Evolutionary conservation across 2,797 vertebrate species (phyloP).

Genomic region (Mallotus villosus): DNA sequence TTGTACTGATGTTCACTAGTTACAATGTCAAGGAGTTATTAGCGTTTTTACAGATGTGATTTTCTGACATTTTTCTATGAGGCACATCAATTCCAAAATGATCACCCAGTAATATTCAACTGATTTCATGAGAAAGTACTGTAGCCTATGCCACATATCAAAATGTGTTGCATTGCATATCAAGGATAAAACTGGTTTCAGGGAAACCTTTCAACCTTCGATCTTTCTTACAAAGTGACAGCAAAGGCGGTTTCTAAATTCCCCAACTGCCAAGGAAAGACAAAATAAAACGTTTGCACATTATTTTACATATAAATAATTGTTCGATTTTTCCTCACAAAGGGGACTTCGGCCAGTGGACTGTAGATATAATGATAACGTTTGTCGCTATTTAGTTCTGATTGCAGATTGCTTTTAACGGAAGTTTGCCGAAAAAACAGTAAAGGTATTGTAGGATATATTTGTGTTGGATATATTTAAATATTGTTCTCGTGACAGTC

Average conservation of each 20-base stretch:
- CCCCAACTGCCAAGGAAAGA: neutral
- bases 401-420: constrained; percentile 54
- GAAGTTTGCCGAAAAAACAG: constrained; percentile 47
- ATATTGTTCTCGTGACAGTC: constrained; percentile 71
- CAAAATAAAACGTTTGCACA: neutral
- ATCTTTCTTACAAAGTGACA: neutral
- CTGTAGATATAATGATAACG: constrained; percentile 61
- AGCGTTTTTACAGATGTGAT: no score
- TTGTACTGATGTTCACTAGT: no score
- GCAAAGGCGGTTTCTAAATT: neutral
- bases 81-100: neutral
- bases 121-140: neutral
- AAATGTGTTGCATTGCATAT: neutral
- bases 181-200: neutral
- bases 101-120: neutral
- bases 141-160: neutral
- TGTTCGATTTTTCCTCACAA: neutral
- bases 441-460: constrained; percentile 51
- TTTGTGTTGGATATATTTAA: constrained; percentile 71
- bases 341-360: constrained; percentile 55
- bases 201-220: no score
- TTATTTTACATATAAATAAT: neutral
- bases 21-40: no score
- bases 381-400: constrained; percentile 64
- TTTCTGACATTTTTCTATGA: no score